Evolutionary conservation across 2,797 vertebrate genomes (phyloP).

Genomic region (Zenarchopterus dispar): DNA sequence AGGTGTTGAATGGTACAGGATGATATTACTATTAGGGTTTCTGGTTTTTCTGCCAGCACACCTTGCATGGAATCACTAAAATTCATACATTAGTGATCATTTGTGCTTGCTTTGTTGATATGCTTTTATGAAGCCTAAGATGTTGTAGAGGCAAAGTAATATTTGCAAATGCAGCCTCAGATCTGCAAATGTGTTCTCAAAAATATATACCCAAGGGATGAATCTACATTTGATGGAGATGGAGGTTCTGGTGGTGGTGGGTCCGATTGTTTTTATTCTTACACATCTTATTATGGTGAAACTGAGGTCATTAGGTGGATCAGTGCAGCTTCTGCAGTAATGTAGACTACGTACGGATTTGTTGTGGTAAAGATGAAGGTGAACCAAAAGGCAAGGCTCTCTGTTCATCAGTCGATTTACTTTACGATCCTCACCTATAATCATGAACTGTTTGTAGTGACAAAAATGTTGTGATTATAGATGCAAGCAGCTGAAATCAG

Average conservation of each 20-base stretch:
- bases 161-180: constrained; percentile 35
- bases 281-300: no score
- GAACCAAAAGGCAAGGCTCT: no score
- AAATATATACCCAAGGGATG: constrained; percentile 26
- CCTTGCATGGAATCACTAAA: constrained; percentile 14
- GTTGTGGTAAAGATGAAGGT: no score
- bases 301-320: no score
- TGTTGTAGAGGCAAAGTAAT: constrained; percentile 15
- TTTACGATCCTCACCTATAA: no score
- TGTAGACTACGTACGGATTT: no score
- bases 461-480: no score
- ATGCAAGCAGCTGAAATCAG: no score
- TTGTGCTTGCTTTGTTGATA: constrained; percentile 17
- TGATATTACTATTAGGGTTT: constrained; percentile 46
- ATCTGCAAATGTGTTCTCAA: constrained; percentile 53
- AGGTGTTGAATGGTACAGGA: constrained; percentile 40
- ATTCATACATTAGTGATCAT: constrained; percentile 9
- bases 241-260: neutral
- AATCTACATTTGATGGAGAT: constrained; percentile 2
- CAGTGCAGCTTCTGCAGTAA: no score
- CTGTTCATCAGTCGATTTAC: no score
- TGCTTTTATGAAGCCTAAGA: neutral
- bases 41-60: constrained; percentile 37
- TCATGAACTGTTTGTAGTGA: no score
- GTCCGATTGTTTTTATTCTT: neutral